A percentile compares a stretch with the other conserved stretches of the same genome.
Evolutionary conservation across 2,113 vertebrate species (phyloP).

Genomic region (Calyptommatus sinebrachiatus): DNA sequence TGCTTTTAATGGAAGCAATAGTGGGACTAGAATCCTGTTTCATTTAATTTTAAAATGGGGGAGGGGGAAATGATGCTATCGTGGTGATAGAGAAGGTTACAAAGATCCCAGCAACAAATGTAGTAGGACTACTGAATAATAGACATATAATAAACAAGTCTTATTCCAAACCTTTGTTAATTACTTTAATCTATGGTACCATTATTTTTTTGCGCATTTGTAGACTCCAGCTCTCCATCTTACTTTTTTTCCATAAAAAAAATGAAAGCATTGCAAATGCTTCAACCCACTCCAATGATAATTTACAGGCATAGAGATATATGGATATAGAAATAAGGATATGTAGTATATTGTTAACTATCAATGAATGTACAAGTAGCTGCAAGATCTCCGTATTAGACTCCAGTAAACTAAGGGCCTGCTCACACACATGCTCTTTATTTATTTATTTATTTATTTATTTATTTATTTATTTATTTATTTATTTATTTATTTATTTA

Average conservation of each 20-base stretch:
- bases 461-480: too few relatives aligned
- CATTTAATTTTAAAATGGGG: slow-evolving; percentile 4
- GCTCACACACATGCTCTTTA: too few relatives aligned
- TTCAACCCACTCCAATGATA: too few relatives aligned
- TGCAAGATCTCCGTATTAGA: too few relatives aligned
- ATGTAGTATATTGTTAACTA: too few relatives aligned
- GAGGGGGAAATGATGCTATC: background rate
- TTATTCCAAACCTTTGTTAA: background rate
- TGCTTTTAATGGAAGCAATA: slow-evolving; percentile 25
- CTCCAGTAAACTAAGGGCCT: too few relatives aligned
- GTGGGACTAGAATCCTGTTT: slow-evolving; percentile 13
- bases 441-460: too few relatives aligned
- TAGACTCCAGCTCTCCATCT: background rate
- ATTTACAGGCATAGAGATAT: too few relatives aligned
- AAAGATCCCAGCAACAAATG: slow-evolving; percentile 10
- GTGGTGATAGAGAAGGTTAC: slow-evolving; percentile 2
- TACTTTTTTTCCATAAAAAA: background rate
- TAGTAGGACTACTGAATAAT: background rate
- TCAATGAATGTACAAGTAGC: too few relatives aligned
- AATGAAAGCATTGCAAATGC: too few relatives aligned
- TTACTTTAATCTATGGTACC: background rate
- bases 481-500: too few relatives aligned
- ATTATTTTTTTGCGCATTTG: background rate
- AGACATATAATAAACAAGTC: background rate
- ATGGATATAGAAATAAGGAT: too few relatives aligned